Conservation (phyloP, 2,797 vertebrate species). For the Oophaga sylvatica region DNA sequence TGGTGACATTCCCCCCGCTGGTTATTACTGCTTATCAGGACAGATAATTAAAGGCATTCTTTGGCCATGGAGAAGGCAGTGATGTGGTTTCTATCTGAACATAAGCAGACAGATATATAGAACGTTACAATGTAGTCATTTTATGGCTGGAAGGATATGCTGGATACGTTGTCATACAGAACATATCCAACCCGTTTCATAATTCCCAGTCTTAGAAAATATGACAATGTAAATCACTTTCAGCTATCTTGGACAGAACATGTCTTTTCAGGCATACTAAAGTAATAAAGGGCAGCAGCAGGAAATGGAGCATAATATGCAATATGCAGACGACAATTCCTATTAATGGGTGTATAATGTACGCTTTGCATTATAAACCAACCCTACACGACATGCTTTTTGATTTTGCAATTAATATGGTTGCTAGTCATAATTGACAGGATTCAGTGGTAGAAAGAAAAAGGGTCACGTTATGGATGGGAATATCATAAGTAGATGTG, state of each 20-base stretch:
- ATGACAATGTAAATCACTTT: neutral
- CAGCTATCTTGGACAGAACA: neutral
- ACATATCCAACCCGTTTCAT: neutral
- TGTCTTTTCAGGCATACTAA: neutral
- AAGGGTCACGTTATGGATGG: neutral
- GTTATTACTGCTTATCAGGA: slow-evolving; percentile 10
- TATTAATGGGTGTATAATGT: neutral
- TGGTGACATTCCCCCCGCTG: neutral
- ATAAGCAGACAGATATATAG: neutral
- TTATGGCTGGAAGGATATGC: neutral
- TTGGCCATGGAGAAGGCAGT: neutral
- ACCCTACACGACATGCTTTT: neutral
- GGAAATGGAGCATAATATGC: neutral
- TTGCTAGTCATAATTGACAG: neutral
- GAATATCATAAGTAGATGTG: neutral
- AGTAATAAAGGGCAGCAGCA: neutral
- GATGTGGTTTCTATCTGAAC: slow-evolving; percentile 16
- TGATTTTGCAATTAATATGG: neutral
- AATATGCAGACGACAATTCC: neutral
- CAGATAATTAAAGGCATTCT: neutral
- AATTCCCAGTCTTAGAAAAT: neutral
- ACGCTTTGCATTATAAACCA: neutral
- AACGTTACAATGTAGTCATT: neutral
- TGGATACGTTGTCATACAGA: neutral
- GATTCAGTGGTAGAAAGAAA: neutral